Evolutionary conservation across 2,888 invertebrate genomes (phyloP), one percentile per base, ranked within the genome.

Genomic region (Yponomeuta malinellus): DNA sequence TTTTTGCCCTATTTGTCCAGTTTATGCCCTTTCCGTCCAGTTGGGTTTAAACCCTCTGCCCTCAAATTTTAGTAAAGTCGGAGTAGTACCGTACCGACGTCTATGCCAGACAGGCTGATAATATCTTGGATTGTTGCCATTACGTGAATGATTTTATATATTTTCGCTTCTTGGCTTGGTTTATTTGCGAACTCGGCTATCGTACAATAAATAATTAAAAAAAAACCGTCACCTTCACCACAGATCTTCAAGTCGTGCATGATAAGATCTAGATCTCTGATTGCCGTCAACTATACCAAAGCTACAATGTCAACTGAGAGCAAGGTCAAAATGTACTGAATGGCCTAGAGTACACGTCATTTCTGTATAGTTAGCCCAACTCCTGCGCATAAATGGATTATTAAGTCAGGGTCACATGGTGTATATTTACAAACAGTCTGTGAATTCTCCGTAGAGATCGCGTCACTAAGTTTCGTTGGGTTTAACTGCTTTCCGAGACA

Each of bases 81-180:
- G 43, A 5, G 43, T 8, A 43, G 43, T 43, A 43, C 43, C 43
- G 43, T 43, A 43, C 43, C 15, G 29, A 67, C 33, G n/a, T 67
- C 12, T 67, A n/a, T 43, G 66, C 31, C 67, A n/a, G 33, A 33
- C 67, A 43, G 65, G 29, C 6, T 29, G 29, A 12, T n/a, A 33
- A 43, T 43, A 37, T 67, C 43, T 67, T 67, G 67, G 67, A 67
- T 67, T 67, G 12, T 37, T 67, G 67, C 67, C 67, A 67, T 67
- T 43, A 43, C 5, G 8, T 43, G 43, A 64, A 64, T 64, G 23
- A 23, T 63, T 23, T 63, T 23, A 29, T 64, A 59, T 15, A 64
- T 64, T 64, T n/a, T 29, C 29, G 64, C 64, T 59, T 2, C 52
- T 59, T 43, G 15, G 12, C 3, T 59, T 59, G 12, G 52, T 59